A percentile compares a stretch with the other conserved stretches of the same genome.
Conservation (phyloP, 30 jellyfish, hydroid and myxozoan species). For the Hydra vulgaris region DNA sequence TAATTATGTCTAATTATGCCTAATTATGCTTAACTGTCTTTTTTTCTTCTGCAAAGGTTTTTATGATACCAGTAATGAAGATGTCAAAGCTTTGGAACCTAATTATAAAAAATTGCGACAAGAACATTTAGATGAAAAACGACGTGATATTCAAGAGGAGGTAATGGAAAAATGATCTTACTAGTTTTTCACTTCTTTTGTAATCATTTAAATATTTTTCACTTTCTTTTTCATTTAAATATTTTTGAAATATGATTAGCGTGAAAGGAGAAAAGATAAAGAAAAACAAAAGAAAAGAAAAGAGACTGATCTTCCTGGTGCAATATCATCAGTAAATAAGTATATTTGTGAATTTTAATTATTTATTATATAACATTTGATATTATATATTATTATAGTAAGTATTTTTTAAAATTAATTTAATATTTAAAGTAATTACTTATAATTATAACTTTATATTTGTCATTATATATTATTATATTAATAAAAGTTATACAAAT, state of each 20-base stretch:
- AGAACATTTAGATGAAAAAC: constrained; percentile 91
- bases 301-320: constrained; percentile 90
- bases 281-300: constrained; percentile 70
- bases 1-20: background rate
- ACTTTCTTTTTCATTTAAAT: too few species aligned
- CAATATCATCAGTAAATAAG: constrained; percentile 80
- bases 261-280: constrained; percentile 83
- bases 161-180: constrained; percentile 26
- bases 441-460: too few species aligned
- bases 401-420: too few species aligned
- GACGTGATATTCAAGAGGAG: constrained; percentile 86
- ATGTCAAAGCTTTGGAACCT: constrained; percentile 59
- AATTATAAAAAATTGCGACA: constrained; percentile 71
- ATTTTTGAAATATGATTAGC: constrained; percentile 40
- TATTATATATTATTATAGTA: too few species aligned
- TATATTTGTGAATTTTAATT: constrained; percentile 13
- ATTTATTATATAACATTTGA: too few species aligned
- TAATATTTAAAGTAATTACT: too few species aligned
- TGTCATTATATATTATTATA: too few species aligned
- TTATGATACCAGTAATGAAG: constrained; percentile 83
- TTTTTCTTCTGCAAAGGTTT: constrained; percentile 43
- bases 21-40: background rate
- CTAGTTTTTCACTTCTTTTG: too few species aligned
- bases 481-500: too few species aligned
- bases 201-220: too few species aligned